Base-by-base conservation (phyloP, 1,140 invertebrate genomes). In the Drosophila jambulina region DNA sequence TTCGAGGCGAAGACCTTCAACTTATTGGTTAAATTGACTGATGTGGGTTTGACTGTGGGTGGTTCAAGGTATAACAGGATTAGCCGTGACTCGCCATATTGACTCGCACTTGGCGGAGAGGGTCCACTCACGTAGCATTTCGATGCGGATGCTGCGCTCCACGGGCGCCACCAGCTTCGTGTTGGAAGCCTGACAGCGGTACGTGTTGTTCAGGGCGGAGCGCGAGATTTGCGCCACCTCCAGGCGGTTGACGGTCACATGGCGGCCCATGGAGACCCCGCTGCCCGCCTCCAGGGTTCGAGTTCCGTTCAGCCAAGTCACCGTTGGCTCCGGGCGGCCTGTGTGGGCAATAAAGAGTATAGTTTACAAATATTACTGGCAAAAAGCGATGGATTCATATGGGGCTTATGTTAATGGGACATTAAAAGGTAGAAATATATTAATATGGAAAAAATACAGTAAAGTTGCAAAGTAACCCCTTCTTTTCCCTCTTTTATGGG, bases 131-230 rank as follows among this genome's bases (percentile, higher is more conserved):
- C 97, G 93, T 83, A 96, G 95, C 93, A 97, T 94, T 93, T 97
- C 96, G 81, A 97, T 94, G 78, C 96, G 93, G 75, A 97, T 95
- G 61, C 95, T 96, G 91, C 96, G 96, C 91, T 97, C 96, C 49
- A 95, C 94, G 1, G 97, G 96, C 78, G 95, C 95, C 87, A 96
- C 96, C 29, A 97, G 95, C 82, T 97, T 96, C 19, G 97, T 97
- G 92, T 98, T 98, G 54, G 95, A 95, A 1, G 97, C 97, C 90
- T 96, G 95, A 92, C 97, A 98, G 92, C 96, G 97, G 93, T 96
- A 97, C 6, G 96, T 96, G 12, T 96, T 96, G 91, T 97, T 97
- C 46, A 97, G 94, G 64, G 97, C 95, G 62, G 95, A 95, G 76
- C 97, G 94, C 72, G 94, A 95, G 48, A 98, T 93, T 63, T 95